Evolutionary conservation across 2,888 invertebrate genomes (phyloP), one percentile per base, ranked within the genome.

Genomic region (Mechanitis messenoides): DNA sequence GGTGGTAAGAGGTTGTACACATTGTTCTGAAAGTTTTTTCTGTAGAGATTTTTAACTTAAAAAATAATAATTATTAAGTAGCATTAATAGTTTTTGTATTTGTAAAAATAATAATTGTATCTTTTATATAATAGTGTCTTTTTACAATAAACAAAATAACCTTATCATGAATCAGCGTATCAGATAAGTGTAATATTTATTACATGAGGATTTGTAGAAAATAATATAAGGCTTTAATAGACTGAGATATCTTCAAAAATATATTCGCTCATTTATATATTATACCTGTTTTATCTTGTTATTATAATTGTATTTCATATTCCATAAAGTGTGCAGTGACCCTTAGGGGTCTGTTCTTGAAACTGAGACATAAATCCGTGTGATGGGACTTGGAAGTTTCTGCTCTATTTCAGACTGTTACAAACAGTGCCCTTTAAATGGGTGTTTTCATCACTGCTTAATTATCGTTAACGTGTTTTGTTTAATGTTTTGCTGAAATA

Each of bases 281-380:
- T 42, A 42, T 42, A 9, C 9, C 42, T 9, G 9, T 42, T 42
- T 5, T n/a, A 50, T 9, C 2, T 28, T 50, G 4, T 50, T 28
- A 7, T 50, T 50, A 42, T 50, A 50, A 31, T 50, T 50, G n/a
- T 31, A 50, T 2, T 20, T 47, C 31, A 50, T 28, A 7, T 54
- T 58, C 7, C 4, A 45, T 60, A 9, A 12, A 61, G 47, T 63
- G 55, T 66, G 59, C 28, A 63, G 35, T 45, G 20, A 28, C 11
- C 38, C 56, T 59, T 53, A 59, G 54, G 46, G 55, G 60, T 62
- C 63, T 60, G 61, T 60, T 63, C 64, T 63, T 66, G 66, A 67
- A 68, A 59, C 62, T 59, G 59, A 56, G 53, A 64, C 62, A 68
- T 68, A 68, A 65, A 68, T 67, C 64, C 59, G 61, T 59, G 59